Base-by-base conservation (phyloP, 2,113 vertebrate genomes). In the Syrrhaptes paradoxus region DNA sequence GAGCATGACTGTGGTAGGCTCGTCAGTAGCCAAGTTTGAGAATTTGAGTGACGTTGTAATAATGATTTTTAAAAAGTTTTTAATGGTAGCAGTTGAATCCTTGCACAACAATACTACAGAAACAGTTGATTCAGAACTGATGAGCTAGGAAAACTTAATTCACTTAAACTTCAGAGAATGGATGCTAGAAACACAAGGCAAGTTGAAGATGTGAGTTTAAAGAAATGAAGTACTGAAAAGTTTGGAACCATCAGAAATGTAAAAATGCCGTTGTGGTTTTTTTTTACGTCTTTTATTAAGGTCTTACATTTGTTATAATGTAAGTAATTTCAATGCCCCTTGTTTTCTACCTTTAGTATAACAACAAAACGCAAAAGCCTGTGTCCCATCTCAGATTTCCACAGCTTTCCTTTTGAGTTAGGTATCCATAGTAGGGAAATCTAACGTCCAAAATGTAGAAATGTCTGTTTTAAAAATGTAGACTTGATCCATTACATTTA, bases 51-150 rank as follows among this genome's bases (percentile, higher is more conserved):
- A 32, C 19, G 3, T 10, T 43, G 34, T 55, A 62, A 10, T 77
- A 61, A 41, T 0, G 0, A 19, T 81, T 87, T 17, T 5, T 0
- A 7, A 84, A 74, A n/a, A 54, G 13, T 9, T 73, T 74, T 63
- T 67, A 65, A 17, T 49, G 41, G 20, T 57, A 54, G 18, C 11
- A 28, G 13, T 66, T 89, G 36, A 89, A 58, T 67, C 21, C 24
- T 86, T 22, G 45, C 81, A 46, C 65, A 62, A 3, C 17, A 22
- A 0, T 59, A 31, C 21, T 71, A 7, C 20, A 85, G 77, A 71
- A 85, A 8, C 15, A 34, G 14, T 63, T 87, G 52, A 17, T 72
- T 85, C 41, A 46, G 67, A 67, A 85, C n/a, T 65, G 29, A 31
- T 43, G 20, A 81, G 48, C 5, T 3, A 29, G 15, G 31, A 62